Percentiles rank a stretch among this genome's conserved stretches.
Evolutionary conservation across 2,797 vertebrate genomes (phyloP).

Genomic region (Rhyacichthys aspro): DNA sequence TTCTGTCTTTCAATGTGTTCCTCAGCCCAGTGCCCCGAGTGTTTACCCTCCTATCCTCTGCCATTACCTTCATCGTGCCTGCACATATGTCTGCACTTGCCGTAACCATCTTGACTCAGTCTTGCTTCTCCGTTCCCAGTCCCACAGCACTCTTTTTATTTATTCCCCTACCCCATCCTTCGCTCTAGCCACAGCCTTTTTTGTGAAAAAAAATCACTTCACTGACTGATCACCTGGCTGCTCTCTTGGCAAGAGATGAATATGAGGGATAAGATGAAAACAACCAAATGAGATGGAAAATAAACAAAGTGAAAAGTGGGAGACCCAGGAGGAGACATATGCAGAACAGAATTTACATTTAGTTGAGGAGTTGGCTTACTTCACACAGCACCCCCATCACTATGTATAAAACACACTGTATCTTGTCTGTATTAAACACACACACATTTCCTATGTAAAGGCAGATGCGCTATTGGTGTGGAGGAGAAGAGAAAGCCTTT

Average conservation of each 20-base stretch:
- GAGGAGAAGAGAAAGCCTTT: constrained; percentile 70
- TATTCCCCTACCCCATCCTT: constrained; percentile 20
- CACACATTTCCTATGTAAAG: constrained; percentile 57
- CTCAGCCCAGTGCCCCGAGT: constrained; percentile 34
- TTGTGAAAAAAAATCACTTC: constrained; percentile 43
- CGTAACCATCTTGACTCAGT: constrained; percentile 36
- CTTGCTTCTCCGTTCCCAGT: constrained; percentile 15
- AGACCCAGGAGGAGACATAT: constrained; percentile 60
- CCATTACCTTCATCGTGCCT: constrained; percentile 58
- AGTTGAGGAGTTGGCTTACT: constrained; percentile 33
- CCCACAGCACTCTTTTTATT: constrained; percentile 29
- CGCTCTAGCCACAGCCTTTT: constrained; percentile 27
- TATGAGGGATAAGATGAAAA: constrained; percentile 41
- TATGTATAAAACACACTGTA: constrained; percentile 43
- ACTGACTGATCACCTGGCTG: constrained; percentile 63
- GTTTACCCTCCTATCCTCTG: constrained; percentile 55
- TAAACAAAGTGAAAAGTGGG: constrained; percentile 39
- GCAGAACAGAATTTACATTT: constrained; percentile 52
- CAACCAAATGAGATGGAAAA: constrained; percentile 55
- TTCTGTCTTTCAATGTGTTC: constrained; percentile 58
- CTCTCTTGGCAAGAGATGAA: constrained; percentile 61
- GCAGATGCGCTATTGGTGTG: constrained; percentile 67
- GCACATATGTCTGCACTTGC: constrained; percentile 56
- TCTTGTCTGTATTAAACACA: constrained; percentile 40
- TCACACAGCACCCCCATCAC: constrained; percentile 28